A percentile compares a stretch with the other conserved stretches of the same genome.
Conservation (phyloP, 1,140 invertebrate genomes). For the Drosophila seguyi region DNA sequence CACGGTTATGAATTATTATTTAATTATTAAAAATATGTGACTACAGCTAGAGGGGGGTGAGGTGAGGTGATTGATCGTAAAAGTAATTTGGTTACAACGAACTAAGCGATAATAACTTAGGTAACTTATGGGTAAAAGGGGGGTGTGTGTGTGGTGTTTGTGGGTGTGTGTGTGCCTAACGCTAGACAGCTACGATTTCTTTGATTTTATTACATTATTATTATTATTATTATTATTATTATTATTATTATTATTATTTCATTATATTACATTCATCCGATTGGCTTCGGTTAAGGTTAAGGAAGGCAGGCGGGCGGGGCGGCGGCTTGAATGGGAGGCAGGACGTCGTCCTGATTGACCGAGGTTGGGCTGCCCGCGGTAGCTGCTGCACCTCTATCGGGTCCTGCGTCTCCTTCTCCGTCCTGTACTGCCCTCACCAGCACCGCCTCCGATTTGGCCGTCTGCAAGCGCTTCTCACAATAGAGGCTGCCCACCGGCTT, state of each 20-base stretch:
- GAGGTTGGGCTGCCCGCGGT: slow-evolving; percentile 2
- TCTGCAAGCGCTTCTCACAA: slow-evolving; percentile 81
- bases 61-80: slow-evolving; percentile 40
- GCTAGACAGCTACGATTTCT: slow-evolving; percentile 32
- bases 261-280: slow-evolving; percentile 43
- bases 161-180: slow-evolving; percentile 15
- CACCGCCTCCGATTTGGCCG: slow-evolving; percentile 76
- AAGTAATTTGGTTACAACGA: slow-evolving; percentile 46
- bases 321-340: slow-evolving; percentile 1
- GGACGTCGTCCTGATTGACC: slow-evolving; percentile 3
- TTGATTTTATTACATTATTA: slow-evolving; percentile 33
- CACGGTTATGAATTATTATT: slow-evolving; percentile 44
- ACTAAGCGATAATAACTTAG: slow-evolving; percentile 65
- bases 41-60: slow-evolving; percentile 48
- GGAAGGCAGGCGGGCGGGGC: slow-evolving; percentile 16
- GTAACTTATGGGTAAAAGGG: slow-evolving; percentile 17
- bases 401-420: neutral
- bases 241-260: neutral
- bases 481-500: slow-evolving; percentile 75
- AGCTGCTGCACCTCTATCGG: neutral
- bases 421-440: slow-evolving; percentile 18
- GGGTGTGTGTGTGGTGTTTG: slow-evolving; percentile 2
- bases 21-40: slow-evolving; percentile 53
- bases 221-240: neutral
- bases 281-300: slow-evolving; percentile 9